Conservation (phyloP, 53 echinoderm and acorn worm genomes). For the Antedon mediterranea region DNA sequence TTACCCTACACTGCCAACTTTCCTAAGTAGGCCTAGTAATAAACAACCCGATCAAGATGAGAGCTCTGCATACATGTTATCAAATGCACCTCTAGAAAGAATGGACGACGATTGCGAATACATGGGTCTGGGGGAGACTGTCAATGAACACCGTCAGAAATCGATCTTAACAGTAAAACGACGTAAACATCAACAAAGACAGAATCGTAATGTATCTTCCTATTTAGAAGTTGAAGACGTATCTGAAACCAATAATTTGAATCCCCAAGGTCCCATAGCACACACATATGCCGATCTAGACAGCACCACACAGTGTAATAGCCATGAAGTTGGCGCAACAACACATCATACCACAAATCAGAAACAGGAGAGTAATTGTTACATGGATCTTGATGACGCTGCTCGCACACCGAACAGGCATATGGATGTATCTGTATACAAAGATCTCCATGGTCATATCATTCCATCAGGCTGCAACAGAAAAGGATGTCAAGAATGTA, state of each 20-base stretch:
- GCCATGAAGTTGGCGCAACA: neutral
- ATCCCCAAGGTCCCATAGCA: neutral
- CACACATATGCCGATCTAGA: neutral
- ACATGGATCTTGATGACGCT: neutral
- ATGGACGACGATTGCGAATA: neutral
- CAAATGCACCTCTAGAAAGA: neutral
- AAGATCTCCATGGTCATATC: neutral
- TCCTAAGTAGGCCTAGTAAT: neutral
- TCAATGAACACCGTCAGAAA: neutral
- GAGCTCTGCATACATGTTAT: neutral
- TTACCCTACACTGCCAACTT: neutral
- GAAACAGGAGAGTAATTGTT: neutral
- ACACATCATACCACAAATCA: neutral
- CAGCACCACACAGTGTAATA: neutral
- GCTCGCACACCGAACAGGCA: neutral
- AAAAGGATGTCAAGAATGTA: neutral
- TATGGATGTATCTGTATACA: neutral
- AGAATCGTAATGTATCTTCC: neutral
- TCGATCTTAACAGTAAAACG: neutral
- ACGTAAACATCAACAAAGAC: neutral
- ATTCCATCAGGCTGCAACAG: neutral
- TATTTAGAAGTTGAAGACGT: neutral
- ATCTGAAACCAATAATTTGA: neutral
- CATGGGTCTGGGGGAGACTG: neutral
- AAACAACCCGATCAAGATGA: neutral